Conservation (phyloP, 2,888 invertebrate species). For the Nysson spinosus region DNA sequence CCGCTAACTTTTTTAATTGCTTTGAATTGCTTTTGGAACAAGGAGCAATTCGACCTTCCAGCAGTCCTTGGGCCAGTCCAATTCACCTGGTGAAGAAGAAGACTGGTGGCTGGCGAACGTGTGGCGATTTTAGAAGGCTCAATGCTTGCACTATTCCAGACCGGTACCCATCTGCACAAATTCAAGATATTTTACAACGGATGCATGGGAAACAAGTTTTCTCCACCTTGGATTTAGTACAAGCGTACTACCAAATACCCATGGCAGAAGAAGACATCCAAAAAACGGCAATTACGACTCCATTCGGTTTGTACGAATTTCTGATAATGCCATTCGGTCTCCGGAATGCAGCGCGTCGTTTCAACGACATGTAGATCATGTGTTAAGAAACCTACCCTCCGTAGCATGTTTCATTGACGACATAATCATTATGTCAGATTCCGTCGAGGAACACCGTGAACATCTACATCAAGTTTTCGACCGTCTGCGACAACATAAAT, state of each 20-base stretch:
- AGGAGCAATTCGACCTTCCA: too few relatives aligned
- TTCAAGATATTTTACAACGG: slow-evolving; percentile 1
- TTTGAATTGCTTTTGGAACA: too few relatives aligned
- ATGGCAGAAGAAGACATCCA: slow-evolving; percentile 33
- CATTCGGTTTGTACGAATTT: slow-evolving; percentile 55
- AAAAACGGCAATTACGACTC: slow-evolving; percentile 59
- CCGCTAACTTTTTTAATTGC: too few relatives aligned
- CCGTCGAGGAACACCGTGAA: not conserved
- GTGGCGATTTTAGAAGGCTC: not conserved
- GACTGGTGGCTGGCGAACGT: not conserved
- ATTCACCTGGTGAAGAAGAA: not conserved
- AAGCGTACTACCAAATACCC: not conserved
- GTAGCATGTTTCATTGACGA: slow-evolving; percentile 6
- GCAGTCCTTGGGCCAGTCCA: too few relatives aligned
- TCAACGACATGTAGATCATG: not conserved
- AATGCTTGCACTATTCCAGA: not conserved
- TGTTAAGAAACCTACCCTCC: not conserved
- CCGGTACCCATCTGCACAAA: not conserved
- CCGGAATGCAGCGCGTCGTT: slow-evolving; percentile 22
- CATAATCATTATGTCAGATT: not conserved
- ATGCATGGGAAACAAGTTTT: slow-evolving; percentile 50
- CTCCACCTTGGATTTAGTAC: slow-evolving; percentile 57
- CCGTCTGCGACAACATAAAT: slow-evolving; percentile 8
- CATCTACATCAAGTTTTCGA: not conserved
- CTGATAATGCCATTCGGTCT: slow-evolving; percentile 56